Evolutionary conservation across 2,888 invertebrate genomes (phyloP).

Genomic region (Celastrina argiolus): DNA sequence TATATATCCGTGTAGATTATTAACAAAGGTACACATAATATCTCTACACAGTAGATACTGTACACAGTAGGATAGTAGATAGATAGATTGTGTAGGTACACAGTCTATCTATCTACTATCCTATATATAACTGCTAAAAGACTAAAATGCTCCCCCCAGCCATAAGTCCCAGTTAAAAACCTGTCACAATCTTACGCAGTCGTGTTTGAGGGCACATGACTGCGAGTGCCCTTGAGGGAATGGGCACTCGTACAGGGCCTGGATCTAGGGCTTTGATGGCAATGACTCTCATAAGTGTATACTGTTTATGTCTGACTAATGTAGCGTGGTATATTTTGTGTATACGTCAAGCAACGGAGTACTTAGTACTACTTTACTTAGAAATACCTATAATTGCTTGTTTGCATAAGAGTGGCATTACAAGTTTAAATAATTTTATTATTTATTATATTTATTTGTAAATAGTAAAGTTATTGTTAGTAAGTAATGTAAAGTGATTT

Average conservation of each 20-base stretch:
- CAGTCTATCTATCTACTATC: neutral
- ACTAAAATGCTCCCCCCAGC: neutral
- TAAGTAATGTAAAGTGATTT: too few relatives aligned
- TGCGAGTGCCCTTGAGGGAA: neutral
- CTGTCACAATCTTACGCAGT: slow-evolving; percentile 11
- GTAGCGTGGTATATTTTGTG: neutral
- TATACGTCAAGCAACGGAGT: neutral
- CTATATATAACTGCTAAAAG: neutral
- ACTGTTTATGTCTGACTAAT: neutral
- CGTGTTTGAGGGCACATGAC: slow-evolving; percentile 3
- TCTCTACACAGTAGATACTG: too few relatives aligned
- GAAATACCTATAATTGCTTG: too few relatives aligned
- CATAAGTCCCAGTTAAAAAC: neutral
- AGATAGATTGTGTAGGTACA: neutral
- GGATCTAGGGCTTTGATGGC: slow-evolving; percentile 9
- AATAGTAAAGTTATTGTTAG: too few relatives aligned
- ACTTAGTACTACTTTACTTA: too few relatives aligned
- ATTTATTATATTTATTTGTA: too few relatives aligned
- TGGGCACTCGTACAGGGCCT: slow-evolving; percentile 8
- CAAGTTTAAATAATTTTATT: too few relatives aligned
- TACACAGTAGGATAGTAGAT: too few relatives aligned
- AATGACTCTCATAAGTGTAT: neutral
- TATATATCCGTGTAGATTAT: too few relatives aligned
- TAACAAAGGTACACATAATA: too few relatives aligned
- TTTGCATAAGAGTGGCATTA: too few relatives aligned